Evolutionary conservation across 2,797 vertebrate genomes (phyloP), one percentile per base, ranked within the genome.

Genomic region (Platyrinchus mystaceus): DNA sequence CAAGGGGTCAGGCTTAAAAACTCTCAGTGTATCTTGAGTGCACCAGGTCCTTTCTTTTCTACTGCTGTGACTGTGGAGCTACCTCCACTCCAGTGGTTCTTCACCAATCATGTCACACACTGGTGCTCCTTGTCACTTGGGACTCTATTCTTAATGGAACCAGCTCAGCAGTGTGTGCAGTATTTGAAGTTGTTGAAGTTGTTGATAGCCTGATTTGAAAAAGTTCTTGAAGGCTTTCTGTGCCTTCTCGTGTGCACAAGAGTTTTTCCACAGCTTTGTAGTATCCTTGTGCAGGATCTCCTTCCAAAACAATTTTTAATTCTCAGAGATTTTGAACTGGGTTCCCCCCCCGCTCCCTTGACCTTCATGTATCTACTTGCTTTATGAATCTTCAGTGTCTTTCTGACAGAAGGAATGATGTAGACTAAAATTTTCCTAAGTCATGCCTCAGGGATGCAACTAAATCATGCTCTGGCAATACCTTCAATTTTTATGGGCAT

Each of bases 101-200:
- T 82, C 70, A 82, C 15, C 22, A 47, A 2, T 10, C 0, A 0
- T 34, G 28, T n/a, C 15, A 36, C 50, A 37, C 2, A 0, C 58
- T 26, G 53, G 5, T 36, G 34, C 59, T 79, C 23, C 28, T 44
- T 3, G 0, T 32, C 41, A 11, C 78, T 12, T 37, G 21, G 41
- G 49, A 26, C 49, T 26, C 64, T 43, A 4, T 12, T 9, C 9
- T 32, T 14, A 14, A 32, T 1, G 14, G 26, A 71, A 44, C 14
- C 66, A 64, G 9, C 16, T 37, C 12, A 79, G 9, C 34, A 37
- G 14, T 2, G 52, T 4, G 6, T 12, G 17, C 24, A 44, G 28
- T 13, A 71, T 24, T 10, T 41, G 34, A 27, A 34, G 41, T 0
- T 82, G 53, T 10, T 41, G 34, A 27, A 34, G 41, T 0, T 82